Conservation (phyloP, 2,888 invertebrate species). For the Conistra vaccinii region DNA sequence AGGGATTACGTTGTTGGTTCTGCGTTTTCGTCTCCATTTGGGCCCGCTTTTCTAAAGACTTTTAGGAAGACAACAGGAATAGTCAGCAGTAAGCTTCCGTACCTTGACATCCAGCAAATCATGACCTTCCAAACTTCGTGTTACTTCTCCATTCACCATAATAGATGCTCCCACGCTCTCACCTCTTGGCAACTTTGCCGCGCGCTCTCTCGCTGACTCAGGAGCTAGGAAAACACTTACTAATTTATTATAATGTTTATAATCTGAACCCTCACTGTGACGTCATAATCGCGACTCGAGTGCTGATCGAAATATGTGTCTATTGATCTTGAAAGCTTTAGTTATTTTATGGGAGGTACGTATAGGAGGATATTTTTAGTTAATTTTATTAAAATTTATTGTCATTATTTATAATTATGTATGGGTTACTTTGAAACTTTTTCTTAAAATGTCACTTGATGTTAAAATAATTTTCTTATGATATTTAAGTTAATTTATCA, state of each 20-base stretch:
- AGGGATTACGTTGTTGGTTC: background rate
- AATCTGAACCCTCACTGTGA: slow-evolving; percentile 49
- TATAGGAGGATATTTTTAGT: background rate
- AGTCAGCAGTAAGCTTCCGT: background rate
- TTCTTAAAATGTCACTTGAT: background rate
- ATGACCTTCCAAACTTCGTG: slow-evolving; percentile 48
- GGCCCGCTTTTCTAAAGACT: background rate
- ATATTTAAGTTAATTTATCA: background rate
- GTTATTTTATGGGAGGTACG: slow-evolving; percentile 11
- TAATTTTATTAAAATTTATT: background rate
- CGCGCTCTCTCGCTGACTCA: slow-evolving; percentile 69
- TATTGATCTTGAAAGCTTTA: slow-evolving; percentile 60
- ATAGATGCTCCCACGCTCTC: slow-evolving; percentile 69
- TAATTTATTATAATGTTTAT: slow-evolving; percentile 72
- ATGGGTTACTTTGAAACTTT: background rate
- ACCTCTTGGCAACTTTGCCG: slow-evolving; percentile 71
- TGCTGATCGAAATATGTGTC: slow-evolving; percentile 65
- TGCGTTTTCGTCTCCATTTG: background rate
- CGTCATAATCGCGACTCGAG: slow-evolving; percentile 30
- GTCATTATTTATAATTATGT: background rate
- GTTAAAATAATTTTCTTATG: background rate
- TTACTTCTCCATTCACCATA: slow-evolving; percentile 57
- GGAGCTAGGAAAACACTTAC: slow-evolving; percentile 53
- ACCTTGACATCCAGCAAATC: slow-evolving; percentile 28
- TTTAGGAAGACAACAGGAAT: background rate